These are phyloP conservation scores for Ianthella basta DNA, from an alignment of 37 sponge, comb jelly and placozoan species.

Conservation along the genomic window DNA sequence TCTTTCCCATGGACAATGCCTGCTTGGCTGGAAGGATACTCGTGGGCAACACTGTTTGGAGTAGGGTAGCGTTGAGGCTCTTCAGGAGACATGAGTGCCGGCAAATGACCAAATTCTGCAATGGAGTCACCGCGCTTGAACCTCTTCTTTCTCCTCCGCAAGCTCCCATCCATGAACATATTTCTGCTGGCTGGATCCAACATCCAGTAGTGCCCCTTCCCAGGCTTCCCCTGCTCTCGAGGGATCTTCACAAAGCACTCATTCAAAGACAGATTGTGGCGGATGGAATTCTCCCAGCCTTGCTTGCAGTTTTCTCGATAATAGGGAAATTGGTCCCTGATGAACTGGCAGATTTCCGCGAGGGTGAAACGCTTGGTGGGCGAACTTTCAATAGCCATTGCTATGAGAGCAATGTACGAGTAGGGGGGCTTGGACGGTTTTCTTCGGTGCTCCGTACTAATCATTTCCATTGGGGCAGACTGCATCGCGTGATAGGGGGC, in stretches of 20 bases:
- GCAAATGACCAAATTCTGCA: neutral
- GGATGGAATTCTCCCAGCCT: constrained; percentile 95
- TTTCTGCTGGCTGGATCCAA: constrained; percentile 81
- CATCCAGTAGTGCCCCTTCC: constrained; percentile 96
- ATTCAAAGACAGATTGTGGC: constrained; percentile 88
- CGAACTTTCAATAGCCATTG: constrained; percentile 86
- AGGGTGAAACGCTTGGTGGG: constrained; percentile 77
- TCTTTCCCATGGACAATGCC: too few species aligned
- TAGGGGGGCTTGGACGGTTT: constrained; percentile 84
- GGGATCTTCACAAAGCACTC: constrained; percentile 94
- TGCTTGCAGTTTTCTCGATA: constrained; percentile 92
- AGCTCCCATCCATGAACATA: constrained; percentile 94
- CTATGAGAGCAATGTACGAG: constrained; percentile 95
- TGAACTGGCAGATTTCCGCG: constrained; percentile 89
- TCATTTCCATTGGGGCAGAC: too few species aligned
- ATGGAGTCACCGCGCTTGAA: constrained; percentile 71
- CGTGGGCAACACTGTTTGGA: too few species aligned
- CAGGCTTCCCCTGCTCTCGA: constrained; percentile 87
- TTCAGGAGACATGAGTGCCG: too few species aligned
- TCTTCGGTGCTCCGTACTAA: neutral
- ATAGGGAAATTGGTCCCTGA: constrained; percentile 85
- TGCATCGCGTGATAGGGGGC: too few species aligned
- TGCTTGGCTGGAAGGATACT: too few species aligned
- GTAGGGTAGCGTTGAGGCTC: too few species aligned
- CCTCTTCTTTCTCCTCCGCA: constrained; percentile 78